Evolutionary conservation across 2,888 invertebrate species (phyloP).

Genomic region (Diploptera punctata): DNA sequence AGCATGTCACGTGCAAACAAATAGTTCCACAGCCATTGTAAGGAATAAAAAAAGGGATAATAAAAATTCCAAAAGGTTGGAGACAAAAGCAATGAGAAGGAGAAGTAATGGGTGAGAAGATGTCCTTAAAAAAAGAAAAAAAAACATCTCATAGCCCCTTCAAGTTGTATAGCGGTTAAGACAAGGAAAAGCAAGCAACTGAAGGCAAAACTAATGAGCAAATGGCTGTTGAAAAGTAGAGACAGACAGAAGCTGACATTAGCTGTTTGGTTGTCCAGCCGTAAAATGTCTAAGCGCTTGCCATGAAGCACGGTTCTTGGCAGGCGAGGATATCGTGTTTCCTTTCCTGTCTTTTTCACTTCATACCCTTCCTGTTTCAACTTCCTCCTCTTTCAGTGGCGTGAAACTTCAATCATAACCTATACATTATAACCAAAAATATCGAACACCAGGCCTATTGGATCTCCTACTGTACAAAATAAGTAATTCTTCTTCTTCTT

Average conservation of each 20-base stretch:
- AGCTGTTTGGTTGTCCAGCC: conserved; percentile 40
- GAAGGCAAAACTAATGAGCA: conserved; percentile 37
- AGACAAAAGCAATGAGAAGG: not conserved
- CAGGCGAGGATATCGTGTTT: conserved; percentile 15
- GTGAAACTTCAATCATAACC: too few species aligned
- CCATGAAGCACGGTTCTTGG: conserved; percentile 34
- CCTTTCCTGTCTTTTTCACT: conserved; percentile 26
- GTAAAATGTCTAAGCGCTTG: conserved; percentile 37
- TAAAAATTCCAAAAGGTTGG: conserved; percentile 12
- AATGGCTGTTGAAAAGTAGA: conserved; percentile 38
- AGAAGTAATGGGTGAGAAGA: not conserved
- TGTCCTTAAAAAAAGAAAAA: not conserved
- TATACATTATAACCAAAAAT: too few species aligned
- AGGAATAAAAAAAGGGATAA: not conserved
- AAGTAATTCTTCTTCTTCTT: too few species aligned
- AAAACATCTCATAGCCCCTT: not conserved
- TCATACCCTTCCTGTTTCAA: conserved; percentile 1
- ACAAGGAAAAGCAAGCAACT: conserved; percentile 5
- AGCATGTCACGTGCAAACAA: not conserved
- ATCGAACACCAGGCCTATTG: too few species aligned
- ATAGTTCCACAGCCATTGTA: not conserved
- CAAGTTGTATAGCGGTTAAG: not conserved
- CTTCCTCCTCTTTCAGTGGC: not conserved
- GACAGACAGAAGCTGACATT: conserved; percentile 37
- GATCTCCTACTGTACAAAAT: too few species aligned